A percentile compares a stretch with the other conserved stretches of the same genome.
These are phyloP conservation scores for Acrobasis consociella DNA, from an alignment of 2,888 invertebrate species.

Conservation along the genomic window DNA sequence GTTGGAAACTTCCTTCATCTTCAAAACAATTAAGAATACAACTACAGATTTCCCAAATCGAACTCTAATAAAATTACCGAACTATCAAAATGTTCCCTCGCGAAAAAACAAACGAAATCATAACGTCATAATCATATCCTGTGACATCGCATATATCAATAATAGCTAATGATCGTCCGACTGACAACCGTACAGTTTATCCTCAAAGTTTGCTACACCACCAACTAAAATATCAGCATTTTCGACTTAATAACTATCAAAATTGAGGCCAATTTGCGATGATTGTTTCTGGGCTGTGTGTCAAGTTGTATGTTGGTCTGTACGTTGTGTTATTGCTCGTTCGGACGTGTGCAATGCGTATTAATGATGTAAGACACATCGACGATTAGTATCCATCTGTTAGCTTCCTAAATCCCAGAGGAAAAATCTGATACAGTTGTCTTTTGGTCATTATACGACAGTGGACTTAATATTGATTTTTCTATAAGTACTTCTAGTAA, in stretches of 20 bases:
- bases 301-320: conserved; percentile 34
- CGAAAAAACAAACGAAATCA: conserved; percentile 32
- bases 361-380: conserved; percentile 67
- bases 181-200: conserved; percentile 48
- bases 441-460: neutral
- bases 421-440: conserved; percentile 28
- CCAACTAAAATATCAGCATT: neutral
- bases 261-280: conserved; percentile 16
- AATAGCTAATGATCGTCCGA: conserved; percentile 63
- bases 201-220: conserved; percentile 31
- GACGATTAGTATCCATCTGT: conserved; percentile 73
- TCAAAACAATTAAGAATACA: neutral
- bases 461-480: neutral
- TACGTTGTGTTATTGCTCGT: conserved; percentile 52
- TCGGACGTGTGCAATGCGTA: conserved; percentile 72
- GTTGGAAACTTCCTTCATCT: too few relatives aligned
- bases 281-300: neutral
- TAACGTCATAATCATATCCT: conserved; percentile 44
- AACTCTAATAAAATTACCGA: conserved; percentile 4
- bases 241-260: neutral
- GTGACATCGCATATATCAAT: conserved; percentile 64
- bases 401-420: conserved; percentile 51
- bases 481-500: too few relatives aligned
- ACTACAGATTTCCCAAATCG: neutral
- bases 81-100: conserved; percentile 33